These are phyloP conservation scores for Theocolax elegans DNA, from an alignment of 1,140 invertebrate genomes.

Conservation along the genomic window DNA sequence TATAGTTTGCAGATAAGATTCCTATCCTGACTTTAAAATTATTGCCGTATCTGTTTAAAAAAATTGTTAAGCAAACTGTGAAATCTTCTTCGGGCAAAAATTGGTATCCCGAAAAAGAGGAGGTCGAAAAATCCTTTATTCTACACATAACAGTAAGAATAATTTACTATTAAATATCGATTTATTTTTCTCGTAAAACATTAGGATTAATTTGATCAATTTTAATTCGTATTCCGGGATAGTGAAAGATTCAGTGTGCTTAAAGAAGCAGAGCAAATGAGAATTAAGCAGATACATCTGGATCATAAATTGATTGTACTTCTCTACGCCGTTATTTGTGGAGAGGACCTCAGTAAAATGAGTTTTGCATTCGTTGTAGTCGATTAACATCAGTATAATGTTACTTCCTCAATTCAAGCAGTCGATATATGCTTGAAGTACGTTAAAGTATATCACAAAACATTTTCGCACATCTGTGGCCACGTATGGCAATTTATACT, in stretches of 20 bases:
- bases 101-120: constrained; percentile 30
- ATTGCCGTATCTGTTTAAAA: constrained; percentile 31
- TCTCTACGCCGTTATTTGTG: no score
- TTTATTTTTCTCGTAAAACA: background rate
- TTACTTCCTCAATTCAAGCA: no score
- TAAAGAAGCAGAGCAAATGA: background rate
- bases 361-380: no score
- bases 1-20: background rate
- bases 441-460: background rate
- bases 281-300: background rate
- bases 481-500: background rate
- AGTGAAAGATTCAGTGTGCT: background rate
- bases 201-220: background rate
- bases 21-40: constrained; percentile 2
- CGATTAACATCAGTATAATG: no score
- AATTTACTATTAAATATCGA: background rate
- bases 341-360: no score
- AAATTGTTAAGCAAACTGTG: constrained; percentile 20
- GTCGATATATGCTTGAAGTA: no score
- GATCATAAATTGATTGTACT: no score
- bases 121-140: constrained; percentile 17
- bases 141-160: background rate
- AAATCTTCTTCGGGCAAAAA: constrained; percentile 17
- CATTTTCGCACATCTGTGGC: background rate
- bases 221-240: background rate